phyloP scores from a whole-genome alignment of 2,888 invertebrate species.

The Dolomedes plantarius region DNA sequence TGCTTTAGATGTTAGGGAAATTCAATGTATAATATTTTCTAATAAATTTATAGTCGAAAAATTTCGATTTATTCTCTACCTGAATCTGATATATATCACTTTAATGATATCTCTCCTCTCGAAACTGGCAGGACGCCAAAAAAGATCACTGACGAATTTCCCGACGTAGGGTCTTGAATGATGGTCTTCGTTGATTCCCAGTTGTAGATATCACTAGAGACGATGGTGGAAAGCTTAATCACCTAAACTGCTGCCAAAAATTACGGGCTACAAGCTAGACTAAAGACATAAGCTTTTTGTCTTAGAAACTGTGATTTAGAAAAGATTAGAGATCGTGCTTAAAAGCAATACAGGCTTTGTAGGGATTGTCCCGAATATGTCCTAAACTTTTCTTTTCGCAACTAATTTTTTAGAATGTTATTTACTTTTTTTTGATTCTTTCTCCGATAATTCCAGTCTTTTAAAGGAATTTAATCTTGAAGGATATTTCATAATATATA shows the following conservation, averaged over 20 bases:
- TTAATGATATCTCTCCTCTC: neutral
- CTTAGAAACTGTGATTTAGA: neutral
- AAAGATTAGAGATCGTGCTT: neutral
- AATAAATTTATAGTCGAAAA: neutral
- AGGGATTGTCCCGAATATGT: neutral
- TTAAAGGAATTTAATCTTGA: no score
- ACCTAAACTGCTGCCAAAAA: constrained; percentile 8
- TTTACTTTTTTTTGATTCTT: no score
- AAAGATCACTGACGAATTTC: neutral
- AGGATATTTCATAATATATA: no score
- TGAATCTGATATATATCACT: constrained; percentile 1
- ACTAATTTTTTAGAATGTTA: no score
- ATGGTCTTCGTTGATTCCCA: constrained; percentile 4
- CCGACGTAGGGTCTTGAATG: neutral
- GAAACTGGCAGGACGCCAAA: neutral
- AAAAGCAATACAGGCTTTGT: neutral
- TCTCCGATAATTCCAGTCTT: no score
- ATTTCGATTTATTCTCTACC: neutral
- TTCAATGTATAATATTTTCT: no score
- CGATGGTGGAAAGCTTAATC: constrained; percentile 1
- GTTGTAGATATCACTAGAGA: constrained; percentile 1
- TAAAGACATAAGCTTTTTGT: neutral
- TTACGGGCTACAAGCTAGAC: constrained; percentile 1
- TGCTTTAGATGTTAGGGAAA: no score
- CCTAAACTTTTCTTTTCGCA: no score